phyloP scores from a whole-genome alignment of 2,888 invertebrate species.

The Cryptosula pallasiana region DNA sequence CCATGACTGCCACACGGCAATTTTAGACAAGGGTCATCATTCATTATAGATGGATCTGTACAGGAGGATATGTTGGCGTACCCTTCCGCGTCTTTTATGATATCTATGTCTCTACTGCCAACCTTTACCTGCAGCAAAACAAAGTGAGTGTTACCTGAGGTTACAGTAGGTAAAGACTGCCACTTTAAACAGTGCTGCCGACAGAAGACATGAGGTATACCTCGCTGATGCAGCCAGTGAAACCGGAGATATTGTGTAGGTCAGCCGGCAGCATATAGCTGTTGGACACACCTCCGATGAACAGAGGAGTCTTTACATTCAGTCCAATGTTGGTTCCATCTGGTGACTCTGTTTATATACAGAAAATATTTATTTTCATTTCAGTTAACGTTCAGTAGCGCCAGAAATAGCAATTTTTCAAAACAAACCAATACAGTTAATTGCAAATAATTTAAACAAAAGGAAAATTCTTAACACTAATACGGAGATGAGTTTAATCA shows the following conservation, averaged over 20 bases:
- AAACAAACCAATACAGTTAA: no score
- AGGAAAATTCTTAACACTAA: no score
- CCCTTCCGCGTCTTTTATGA: neutral
- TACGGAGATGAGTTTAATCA: no score
- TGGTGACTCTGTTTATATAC: neutral
- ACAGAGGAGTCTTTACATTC: conserved; percentile 20
- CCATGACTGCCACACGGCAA: neutral
- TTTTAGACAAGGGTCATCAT: conserved; percentile 8
- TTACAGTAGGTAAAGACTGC: no score
- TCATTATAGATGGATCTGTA: neutral
- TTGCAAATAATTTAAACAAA: no score
- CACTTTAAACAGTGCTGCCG: no score
- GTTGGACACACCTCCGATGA: conserved; percentile 4
- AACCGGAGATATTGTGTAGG: neutral
- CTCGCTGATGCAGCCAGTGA: neutral
- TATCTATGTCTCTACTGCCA: neutral
- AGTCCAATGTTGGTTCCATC: conserved; percentile 4
- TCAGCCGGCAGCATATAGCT: neutral
- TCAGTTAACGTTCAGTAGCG: no score
- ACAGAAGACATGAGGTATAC: no score
- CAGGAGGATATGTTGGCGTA: neutral
- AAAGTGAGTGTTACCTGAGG: neutral
- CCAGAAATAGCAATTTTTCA: no score
- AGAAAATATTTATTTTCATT: neutral
- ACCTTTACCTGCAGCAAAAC: neutral